Evolutionary conservation across 2,888 invertebrate genomes (phyloP).

Genomic region (Notodonta dromedarius): DNA sequence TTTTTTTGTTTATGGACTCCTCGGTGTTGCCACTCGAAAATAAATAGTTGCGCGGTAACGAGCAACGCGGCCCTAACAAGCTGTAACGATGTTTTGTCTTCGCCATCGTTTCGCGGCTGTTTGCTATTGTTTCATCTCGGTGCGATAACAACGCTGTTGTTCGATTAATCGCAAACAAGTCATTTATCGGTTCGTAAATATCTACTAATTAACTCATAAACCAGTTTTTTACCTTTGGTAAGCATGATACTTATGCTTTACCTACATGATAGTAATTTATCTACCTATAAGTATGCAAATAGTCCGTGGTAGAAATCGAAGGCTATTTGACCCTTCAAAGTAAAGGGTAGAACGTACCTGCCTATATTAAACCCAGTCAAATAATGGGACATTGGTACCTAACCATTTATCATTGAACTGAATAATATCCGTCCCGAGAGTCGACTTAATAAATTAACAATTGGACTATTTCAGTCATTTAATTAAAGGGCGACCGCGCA

Average conservation of each 20-base stretch:
- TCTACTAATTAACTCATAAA: constrained; percentile 6
- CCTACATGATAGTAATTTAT: too few species aligned
- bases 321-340: too few species aligned
- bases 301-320: too few species aligned
- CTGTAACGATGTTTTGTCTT: constrained; percentile 76
- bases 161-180: constrained; percentile 43
- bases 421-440: constrained; percentile 50
- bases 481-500: constrained; percentile 75
- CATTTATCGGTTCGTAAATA: constrained; percentile 27
- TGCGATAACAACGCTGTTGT: constrained; percentile 47
- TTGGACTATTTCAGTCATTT: constrained; percentile 79
- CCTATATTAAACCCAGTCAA: not conserved
- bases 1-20: constrained; percentile 83
- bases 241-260: too few species aligned
- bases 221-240: too few species aligned
- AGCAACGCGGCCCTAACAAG: constrained; percentile 79
- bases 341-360: too few species aligned
- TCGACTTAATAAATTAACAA: constrained; percentile 73
- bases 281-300: too few species aligned
- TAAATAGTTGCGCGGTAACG: constrained; percentile 78
- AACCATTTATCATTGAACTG: constrained; percentile 54
- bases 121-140: constrained; percentile 60
- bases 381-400: not conserved
- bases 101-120: constrained; percentile 65
- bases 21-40: constrained; percentile 82